phyloP scores from a whole-genome alignment of 2,113 vertebrate species.

The Polypterus senegalus region DNA sequence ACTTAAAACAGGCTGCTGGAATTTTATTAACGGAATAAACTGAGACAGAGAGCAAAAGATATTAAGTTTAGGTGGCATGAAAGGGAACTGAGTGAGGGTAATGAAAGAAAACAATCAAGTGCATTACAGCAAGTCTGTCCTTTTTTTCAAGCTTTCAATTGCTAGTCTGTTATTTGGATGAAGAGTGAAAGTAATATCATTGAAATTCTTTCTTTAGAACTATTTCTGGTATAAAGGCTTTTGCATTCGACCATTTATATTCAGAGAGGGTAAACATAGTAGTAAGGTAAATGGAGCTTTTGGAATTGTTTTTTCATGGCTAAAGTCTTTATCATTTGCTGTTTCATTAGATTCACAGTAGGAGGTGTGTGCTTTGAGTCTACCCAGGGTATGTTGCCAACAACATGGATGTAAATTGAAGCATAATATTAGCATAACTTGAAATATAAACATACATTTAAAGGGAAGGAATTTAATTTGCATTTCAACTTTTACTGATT shows the following conservation, averaged over 20 bases:
- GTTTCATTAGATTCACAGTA: constrained; percentile 45
- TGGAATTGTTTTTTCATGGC: constrained; percentile 25
- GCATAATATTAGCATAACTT: constrained; percentile 25
- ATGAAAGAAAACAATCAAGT: too few relatives aligned
- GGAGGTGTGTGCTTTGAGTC: constrained; percentile 36
- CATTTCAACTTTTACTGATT: not conserved
- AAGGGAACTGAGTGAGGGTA: too few relatives aligned
- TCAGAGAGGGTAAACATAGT: constrained; percentile 21
- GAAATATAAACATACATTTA: constrained; percentile 10
- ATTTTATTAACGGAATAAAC: too few relatives aligned
- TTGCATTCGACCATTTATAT: constrained; percentile 40
- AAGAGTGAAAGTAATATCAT: constrained; percentile 29
- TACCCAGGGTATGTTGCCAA: constrained; percentile 37
- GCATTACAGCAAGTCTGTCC: too few relatives aligned
- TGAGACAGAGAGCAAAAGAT: too few relatives aligned
- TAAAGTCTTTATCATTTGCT: constrained; percentile 32
- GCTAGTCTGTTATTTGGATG: constrained; percentile 11
- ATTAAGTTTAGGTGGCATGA: too few relatives aligned
- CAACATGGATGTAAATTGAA: constrained; percentile 25
- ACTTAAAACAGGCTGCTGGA: too few relatives aligned
- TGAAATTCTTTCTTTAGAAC: constrained; percentile 31
- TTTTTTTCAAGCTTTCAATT: too few relatives aligned
- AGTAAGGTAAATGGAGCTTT: constrained; percentile 22
- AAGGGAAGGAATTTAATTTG: constrained; percentile 2
- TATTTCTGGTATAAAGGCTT: constrained; percentile 34